phyloP scores from a whole-genome alignment of 2,888 invertebrate genomes.

The Cheilosia soror region DNA sequence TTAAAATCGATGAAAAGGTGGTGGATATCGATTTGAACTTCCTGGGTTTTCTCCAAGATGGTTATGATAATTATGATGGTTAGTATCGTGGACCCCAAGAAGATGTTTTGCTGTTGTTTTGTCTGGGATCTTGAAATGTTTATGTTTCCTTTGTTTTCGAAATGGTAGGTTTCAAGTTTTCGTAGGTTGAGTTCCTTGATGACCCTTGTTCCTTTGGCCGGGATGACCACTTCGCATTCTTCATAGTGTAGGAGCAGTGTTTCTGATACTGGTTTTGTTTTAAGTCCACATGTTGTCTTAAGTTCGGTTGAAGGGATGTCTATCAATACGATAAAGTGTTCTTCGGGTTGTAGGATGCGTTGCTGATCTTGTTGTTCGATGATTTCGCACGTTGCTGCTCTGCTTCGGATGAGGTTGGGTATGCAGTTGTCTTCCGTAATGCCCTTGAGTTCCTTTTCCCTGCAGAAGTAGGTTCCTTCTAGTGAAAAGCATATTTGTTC shows the following conservation, averaged over 20 bases:
- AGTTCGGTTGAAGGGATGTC: not conserved
- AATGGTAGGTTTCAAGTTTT: conserved; percentile 15
- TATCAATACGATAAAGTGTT: conserved; percentile 8
- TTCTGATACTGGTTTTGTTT: conserved; percentile 3
- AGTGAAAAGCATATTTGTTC: not conserved
- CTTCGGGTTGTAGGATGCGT: conserved; percentile 16
- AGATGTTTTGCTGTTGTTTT: conserved; percentile 1
- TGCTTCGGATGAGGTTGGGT: not conserved
- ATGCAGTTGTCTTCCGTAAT: not conserved
- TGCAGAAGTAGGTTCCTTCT: conserved; percentile 1
- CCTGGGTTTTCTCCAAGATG: no score
- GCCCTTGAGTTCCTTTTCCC: not conserved
- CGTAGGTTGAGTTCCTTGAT: not conserved
- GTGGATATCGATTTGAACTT: no score
- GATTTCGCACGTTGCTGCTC: not conserved
- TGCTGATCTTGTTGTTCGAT: conserved; percentile 11
- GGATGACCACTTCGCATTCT: conserved; percentile 2
- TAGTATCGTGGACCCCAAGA: not conserved
- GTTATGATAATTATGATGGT: no score
- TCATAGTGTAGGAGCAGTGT: conserved; percentile 17
- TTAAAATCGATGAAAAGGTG: no score
- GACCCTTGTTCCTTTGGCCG: not conserved
- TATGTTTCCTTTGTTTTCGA: conserved; percentile 14
- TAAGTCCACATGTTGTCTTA: not conserved
- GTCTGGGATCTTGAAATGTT: no score